Base-by-base conservation (phyloP, 1,140 invertebrate species). In the Oscheius sp. region DNA sequence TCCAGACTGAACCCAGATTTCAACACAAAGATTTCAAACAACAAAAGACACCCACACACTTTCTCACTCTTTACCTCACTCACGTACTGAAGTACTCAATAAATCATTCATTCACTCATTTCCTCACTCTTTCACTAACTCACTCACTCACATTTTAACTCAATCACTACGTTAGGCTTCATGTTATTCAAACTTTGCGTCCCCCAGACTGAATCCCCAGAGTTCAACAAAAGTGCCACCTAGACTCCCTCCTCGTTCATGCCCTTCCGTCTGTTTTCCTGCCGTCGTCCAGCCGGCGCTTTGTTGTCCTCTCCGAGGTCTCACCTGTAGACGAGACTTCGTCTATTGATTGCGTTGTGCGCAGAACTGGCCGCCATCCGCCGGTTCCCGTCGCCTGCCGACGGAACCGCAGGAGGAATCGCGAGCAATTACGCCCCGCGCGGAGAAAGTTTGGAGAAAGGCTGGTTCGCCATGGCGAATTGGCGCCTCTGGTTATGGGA, bases 291-390 rank as follows among this genome's bases (percentile, higher is more conserved):
- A n/a, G n/a, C n/a, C n/a, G n/a, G n/a, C n/a, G 7, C 49, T 55
- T 55, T 55, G 49, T 55, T 4, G 7, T 23, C 7, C 10, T 42
- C 38, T 10, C n/a, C 7, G 49, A 20, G 49, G 49, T 55, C 23
- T 55, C 49, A 55, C 49, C 7, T 4, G 49, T 20, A 15, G 7
- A 26, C 23, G 10, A 10, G n/a, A 10, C 38, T 10, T 42, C 38
- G 10, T 10, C 49, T n/a, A 55, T 55, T 13, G 49, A 55, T 55
- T 55, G 49, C 49, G 49, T 55, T 55, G 49, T 55, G 49, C 7
- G 7, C 49, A 55, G 49, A 55, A 55, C 49, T 55, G 49, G 49
- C 49, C 49, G 23, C 49, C 49, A 55, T 55, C 49, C 28, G 23
- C 49, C 38, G 15, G 49, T 15, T 55, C 28, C 49, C 28, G 15